Conservation (phyloP, 1,140 invertebrate genomes). For the Zaprionus capensis region DNA sequence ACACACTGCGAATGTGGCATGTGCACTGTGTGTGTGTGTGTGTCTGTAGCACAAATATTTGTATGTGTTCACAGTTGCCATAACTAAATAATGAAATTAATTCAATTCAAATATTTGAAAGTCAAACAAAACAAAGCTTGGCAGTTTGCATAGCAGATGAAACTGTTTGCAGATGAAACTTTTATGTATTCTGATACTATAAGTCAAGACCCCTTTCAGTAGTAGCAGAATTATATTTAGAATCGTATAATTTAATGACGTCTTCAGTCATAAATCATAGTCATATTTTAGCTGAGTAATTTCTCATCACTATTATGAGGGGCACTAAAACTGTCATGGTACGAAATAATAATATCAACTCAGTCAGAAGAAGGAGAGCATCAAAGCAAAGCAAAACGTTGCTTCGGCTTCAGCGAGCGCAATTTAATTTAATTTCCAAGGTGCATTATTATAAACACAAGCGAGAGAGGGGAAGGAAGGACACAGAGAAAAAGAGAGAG, state of each 20-base stretch:
- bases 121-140: conserved; percentile 1
- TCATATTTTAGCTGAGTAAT: neutral
- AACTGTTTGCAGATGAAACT: neutral
- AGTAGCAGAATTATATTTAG: neutral
- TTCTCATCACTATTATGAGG: conserved; percentile 1
- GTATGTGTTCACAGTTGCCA: neutral
- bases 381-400: neutral
- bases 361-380: neutral
- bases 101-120: conserved; percentile 4
- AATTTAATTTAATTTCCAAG: conserved; percentile 66
- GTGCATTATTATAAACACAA: conserved; percentile 47
- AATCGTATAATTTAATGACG: neutral
- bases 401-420: conserved; percentile 19
- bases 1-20: neutral
- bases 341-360: neutral
- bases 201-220: neutral
- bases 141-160: neutral
- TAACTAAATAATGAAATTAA: conserved; percentile 7
- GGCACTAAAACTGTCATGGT: neutral
- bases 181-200: neutral
- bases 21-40: neutral
- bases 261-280: conserved; percentile 1
- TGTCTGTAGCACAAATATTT: neutral
- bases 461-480: neutral
- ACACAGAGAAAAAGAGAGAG: neutral